These are phyloP conservation scores for Rhinophrynus dorsalis DNA, from an alignment of 2,797 vertebrate genomes.

Conservation along the genomic window DNA sequence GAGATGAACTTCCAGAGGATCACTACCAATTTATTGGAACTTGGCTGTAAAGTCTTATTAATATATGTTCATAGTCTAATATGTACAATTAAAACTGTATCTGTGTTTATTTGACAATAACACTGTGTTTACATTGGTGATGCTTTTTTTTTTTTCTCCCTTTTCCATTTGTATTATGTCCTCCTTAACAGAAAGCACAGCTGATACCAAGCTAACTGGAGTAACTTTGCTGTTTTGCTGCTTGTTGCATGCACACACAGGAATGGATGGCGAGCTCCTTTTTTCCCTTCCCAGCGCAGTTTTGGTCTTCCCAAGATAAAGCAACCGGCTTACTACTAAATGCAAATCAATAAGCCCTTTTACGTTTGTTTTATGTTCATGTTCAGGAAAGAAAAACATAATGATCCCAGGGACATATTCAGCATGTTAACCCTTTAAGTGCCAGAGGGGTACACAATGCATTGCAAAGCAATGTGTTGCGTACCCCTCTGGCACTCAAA, in stretches of 20 bases:
- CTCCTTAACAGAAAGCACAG: constrained; percentile 81
- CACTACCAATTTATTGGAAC: not conserved
- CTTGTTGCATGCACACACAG: constrained; percentile 94
- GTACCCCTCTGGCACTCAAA: no score
- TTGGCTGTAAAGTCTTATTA: not conserved
- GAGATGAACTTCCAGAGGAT: no score
- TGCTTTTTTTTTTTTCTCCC: constrained; percentile 62
- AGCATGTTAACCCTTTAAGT: no score
- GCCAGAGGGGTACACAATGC: no score
- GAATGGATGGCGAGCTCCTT: constrained; percentile 84
- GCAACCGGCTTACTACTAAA: constrained; percentile 84
- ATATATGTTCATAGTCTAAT: not conserved
- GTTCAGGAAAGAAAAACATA: not conserved
- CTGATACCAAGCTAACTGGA: constrained; percentile 81
- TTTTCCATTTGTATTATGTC: constrained; percentile 75
- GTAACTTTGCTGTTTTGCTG: constrained; percentile 86
- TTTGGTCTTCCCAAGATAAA: constrained; percentile 83
- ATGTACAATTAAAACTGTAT: not conserved
- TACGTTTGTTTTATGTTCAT: constrained; percentile 37
- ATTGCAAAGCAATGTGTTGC: no score
- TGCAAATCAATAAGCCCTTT: constrained; percentile 64
- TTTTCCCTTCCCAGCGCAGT: constrained; percentile 80
- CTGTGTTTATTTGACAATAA: constrained; percentile 54
- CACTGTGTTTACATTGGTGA: constrained; percentile 64
- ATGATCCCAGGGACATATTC: no score